phyloP scores from a whole-genome alignment of 1,140 invertebrate species.

The Scylla paramamosain region DNA sequence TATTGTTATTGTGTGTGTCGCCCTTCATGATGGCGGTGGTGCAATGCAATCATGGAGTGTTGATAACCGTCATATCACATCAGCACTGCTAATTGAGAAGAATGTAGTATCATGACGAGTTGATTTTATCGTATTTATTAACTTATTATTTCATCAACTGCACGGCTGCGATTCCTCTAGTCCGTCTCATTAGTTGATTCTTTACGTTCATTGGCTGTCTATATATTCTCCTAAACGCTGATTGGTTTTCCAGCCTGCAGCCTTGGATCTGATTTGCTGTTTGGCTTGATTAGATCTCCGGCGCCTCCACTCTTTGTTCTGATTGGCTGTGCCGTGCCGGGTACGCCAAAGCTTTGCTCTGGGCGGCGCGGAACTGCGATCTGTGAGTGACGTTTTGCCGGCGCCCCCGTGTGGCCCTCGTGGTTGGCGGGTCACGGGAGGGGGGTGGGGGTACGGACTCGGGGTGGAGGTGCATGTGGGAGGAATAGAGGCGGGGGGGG shows the following conservation, averaged over 20 bases:
- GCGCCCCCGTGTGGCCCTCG: neutral
- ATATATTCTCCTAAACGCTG: slow-evolving; percentile 39
- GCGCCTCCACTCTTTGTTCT: slow-evolving; percentile 42
- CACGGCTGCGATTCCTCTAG: neutral
- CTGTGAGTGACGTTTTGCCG: neutral
- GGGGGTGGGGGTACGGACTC: neutral
- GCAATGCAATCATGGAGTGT: neutral
- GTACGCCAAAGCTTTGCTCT: neutral
- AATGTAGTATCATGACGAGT: neutral
- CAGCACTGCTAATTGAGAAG: neutral
- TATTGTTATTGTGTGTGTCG: neutral
- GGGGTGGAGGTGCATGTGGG: neutral
- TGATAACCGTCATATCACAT: neutral
- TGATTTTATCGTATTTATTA: neutral
- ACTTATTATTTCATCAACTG: slow-evolving; percentile 35
- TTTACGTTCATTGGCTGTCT: slow-evolving; percentile 57
- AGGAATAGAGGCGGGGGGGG: too few species aligned
- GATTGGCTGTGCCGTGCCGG: slow-evolving; percentile 30
- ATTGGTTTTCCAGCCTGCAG: slow-evolving; percentile 45
- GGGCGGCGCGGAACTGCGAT: neutral
- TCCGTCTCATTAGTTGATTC: slow-evolving; percentile 54
- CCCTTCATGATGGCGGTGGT: neutral
- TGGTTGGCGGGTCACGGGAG: neutral
- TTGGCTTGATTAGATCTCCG: slow-evolving; percentile 65
- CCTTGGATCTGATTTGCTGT: slow-evolving; percentile 52